Evolutionary conservation across 2,797 vertebrate species (phyloP), one percentile per base, ranked within the genome.

Genomic region (Lithobates sylvaticus): DNA sequence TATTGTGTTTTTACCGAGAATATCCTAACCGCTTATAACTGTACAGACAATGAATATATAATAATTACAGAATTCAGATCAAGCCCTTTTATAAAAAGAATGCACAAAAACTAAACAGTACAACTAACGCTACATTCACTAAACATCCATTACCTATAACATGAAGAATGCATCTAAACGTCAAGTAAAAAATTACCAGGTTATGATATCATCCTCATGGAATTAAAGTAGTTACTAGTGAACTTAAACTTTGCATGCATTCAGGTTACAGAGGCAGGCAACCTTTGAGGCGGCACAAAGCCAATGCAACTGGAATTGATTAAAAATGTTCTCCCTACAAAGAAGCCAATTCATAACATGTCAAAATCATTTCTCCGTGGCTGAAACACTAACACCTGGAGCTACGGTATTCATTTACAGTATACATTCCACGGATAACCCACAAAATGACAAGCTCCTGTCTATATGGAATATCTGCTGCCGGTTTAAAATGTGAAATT

Each of bases 261-360:
- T 78, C 26, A 50, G 21, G 26, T 18, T 16, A 36, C 34, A 26
- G 21, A 10, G 32, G 65, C 10, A 80, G 65, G 71, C 39, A 76
- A 50, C 9, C 70, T 74, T 74, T 18, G 36, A 7, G 47, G 44
- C 10, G 70, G 70, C 71, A 82, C 54, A 72, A 64, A n/a, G 80
- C 80, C 80, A 74, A 29, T 7, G 34, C 44, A 74, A 81, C 58
- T 65, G 70, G 80, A 82, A 82, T 82, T 64, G 74, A 82, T 74
- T 74, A 82, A 82, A 82, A 64, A 82, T 42, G 54, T 27, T 82
- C 70, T 71, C 81, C 83, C 84, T 67, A 74, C 84, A 67, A 85
- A 78, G 58, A 80, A 67, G 13, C 50, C 47, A 65, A 79, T 73
- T 85, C 83, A 78, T 70, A 58, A 71, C 61, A 77, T 69, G 76